Conservation (phyloP, 2,113 vertebrate genomes). For the Elachura formosa region DNA sequence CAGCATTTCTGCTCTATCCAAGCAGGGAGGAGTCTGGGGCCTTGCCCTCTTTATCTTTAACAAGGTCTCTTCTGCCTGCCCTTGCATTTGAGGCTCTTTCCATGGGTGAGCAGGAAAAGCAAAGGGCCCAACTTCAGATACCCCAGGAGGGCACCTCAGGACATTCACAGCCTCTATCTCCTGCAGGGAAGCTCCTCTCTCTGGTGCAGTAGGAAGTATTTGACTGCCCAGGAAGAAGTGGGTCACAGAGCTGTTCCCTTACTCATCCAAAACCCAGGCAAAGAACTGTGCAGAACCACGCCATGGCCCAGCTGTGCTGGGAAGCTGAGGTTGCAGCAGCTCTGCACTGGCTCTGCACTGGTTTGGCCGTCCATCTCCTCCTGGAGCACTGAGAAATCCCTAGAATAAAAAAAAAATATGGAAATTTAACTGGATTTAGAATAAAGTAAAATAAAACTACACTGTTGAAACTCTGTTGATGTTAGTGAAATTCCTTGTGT, state of each 20-base stretch:
- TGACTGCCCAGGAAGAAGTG: background rate
- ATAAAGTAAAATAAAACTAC: background rate
- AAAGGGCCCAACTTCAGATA: background rate
- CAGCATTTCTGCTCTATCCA: background rate
- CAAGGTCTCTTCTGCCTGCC: background rate
- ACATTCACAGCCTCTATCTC: rapidly evolving
- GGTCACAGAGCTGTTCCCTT: background rate
- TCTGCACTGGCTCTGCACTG: background rate
- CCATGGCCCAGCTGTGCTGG: background rate
- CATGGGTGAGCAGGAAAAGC: background rate
- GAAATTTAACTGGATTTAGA: background rate
- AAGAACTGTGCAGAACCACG: background rate
- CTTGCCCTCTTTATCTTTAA: background rate
- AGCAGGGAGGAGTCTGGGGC: background rate
- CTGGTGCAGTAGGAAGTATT: background rate
- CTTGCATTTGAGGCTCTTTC: background rate
- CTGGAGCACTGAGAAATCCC: background rate
- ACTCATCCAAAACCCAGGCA: background rate
- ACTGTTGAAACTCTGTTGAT: background rate
- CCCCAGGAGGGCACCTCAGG: background rate
- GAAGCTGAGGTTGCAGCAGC: background rate
- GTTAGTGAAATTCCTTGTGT: background rate
- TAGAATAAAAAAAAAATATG: background rate
- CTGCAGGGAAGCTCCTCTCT: background rate
- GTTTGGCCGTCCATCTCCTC: background rate